Percentiles rank a stretch among this genome's conserved stretches.
Evolutionary conservation across 2,888 invertebrate species (phyloP).

Genomic region (Elegia similella): DNA sequence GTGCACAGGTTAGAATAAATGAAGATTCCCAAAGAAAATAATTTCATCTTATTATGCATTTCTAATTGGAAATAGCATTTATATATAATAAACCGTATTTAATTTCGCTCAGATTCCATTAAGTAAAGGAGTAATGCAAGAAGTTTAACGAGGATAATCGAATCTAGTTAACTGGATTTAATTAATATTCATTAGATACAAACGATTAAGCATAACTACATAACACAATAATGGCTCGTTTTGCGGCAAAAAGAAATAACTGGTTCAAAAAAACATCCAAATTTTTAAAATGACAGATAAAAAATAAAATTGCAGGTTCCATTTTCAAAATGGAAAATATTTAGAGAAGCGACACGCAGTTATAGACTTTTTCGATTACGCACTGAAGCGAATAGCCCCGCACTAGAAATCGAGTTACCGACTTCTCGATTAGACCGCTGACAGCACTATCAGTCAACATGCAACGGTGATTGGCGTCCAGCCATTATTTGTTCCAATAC

Average conservation of each 20-base stretch:
- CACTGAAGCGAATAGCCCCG: background rate
- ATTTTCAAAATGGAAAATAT: background rate
- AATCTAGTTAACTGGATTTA: background rate
- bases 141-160: slow-evolving; percentile 4
- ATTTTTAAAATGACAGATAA: no score
- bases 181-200: slow-evolving; percentile 11
- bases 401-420: slow-evolving; percentile 28
- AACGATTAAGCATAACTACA: background rate
- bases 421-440: slow-evolving; percentile 52
- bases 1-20: no score
- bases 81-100: background rate
- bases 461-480: slow-evolving; percentile 47
- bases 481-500: slow-evolving; percentile 41
- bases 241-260: background rate
- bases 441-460: slow-evolving; percentile 57
- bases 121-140: slow-evolving; percentile 3
- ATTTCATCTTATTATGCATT: background rate
- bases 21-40: background rate
- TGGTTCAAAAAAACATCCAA: background rate
- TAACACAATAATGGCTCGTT: background rate
- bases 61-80: background rate
- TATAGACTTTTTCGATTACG: background rate
- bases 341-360: background rate
- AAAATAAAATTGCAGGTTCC: background rate
- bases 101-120: slow-evolving; percentile 4